Percentiles rank a stretch among this genome's conserved stretches.
Conservation (phyloP, 2,113 vertebrate species). For the Zeus faber region DNA sequence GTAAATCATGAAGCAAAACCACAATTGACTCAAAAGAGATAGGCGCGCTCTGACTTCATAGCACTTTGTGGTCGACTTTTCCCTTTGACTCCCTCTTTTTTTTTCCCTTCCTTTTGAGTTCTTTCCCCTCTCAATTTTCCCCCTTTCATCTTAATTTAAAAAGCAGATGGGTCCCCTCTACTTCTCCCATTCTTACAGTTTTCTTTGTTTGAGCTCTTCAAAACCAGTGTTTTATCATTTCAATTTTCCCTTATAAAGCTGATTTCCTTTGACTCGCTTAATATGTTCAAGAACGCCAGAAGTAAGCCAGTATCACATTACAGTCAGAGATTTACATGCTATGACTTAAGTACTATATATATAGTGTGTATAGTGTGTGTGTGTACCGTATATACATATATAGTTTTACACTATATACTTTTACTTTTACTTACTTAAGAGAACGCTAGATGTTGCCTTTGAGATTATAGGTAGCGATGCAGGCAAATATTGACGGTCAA, state of each 20-base stretch:
- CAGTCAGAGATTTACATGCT: constrained; percentile 20
- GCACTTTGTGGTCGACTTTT: constrained; percentile 63
- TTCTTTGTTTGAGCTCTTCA: constrained; percentile 57
- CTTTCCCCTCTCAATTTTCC: constrained; percentile 37
- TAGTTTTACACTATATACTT: too few species aligned
- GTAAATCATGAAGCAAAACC: constrained; percentile 66
- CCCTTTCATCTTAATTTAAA: constrained; percentile 69
- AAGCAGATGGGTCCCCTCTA: constrained; percentile 65
- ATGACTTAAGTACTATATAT: constrained; percentile 1
- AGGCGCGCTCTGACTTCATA: constrained; percentile 66
- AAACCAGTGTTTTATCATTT: constrained; percentile 53
- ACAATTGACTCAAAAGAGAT: constrained; percentile 64
- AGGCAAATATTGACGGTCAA: constrained; percentile 12
- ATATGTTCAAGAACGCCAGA: constrained; percentile 61
- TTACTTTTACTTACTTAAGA: too few species aligned
- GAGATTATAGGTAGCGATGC: too few species aligned
- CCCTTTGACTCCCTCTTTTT: constrained; percentile 40
- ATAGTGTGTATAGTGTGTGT: constrained; percentile 16
- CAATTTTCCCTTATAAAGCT: constrained; percentile 41
- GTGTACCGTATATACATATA: constrained; percentile 21
- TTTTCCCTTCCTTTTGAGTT: constrained; percentile 16
- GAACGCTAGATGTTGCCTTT: too few species aligned
- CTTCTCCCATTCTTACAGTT: constrained; percentile 35
- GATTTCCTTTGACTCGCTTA: constrained; percentile 51
- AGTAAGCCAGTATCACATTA: constrained; percentile 36